Conservation (phyloP, 2,888 invertebrate species). For the Exocentrus adspersus region DNA sequence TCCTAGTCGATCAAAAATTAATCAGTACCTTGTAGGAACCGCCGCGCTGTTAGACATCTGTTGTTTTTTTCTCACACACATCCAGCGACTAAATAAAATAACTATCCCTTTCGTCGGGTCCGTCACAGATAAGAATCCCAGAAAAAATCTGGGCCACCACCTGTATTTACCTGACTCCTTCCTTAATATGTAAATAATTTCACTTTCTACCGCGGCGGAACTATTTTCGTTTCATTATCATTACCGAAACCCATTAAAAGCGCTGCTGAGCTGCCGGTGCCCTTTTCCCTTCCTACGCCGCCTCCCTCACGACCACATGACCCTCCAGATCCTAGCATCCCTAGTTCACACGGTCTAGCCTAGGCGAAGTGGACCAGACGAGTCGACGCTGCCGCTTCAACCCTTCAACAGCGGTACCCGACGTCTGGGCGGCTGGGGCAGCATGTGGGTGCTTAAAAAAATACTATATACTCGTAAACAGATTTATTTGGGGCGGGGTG, state of each 20-base stretch:
- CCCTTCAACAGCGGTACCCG: no score
- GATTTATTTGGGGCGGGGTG: constrained; percentile 46
- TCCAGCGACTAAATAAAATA: constrained; percentile 34
- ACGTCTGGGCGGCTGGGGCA: constrained; percentile 36
- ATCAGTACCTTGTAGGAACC: not conserved
- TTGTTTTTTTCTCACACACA: constrained; percentile 39
- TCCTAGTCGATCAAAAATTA: not conserved
- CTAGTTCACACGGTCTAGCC: constrained; percentile 56
- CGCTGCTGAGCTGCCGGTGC: no score
- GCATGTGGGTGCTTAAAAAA: constrained; percentile 44
- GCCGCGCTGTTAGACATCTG: constrained; percentile 38
- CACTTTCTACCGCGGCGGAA: constrained; percentile 53
- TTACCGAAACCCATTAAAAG: constrained; percentile 33
- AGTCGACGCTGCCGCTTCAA: no score
- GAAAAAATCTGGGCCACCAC: constrained; percentile 46
- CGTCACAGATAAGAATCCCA: constrained; percentile 12
- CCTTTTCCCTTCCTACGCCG: no score
- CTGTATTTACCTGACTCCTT: constrained; percentile 58
- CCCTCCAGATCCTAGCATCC: constrained; percentile 48
- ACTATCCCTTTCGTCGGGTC: constrained; percentile 42
- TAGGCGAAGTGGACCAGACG: no score
- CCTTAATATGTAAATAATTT: constrained; percentile 56
- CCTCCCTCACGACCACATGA: constrained; percentile 40
- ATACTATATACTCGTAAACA: constrained; percentile 44
- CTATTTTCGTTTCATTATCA: constrained; percentile 45